Percentiles rank a stretch among this genome's conserved stretches.
Conservation (phyloP, 2,888 invertebrate genomes). For the Nycteola revayana region DNA sequence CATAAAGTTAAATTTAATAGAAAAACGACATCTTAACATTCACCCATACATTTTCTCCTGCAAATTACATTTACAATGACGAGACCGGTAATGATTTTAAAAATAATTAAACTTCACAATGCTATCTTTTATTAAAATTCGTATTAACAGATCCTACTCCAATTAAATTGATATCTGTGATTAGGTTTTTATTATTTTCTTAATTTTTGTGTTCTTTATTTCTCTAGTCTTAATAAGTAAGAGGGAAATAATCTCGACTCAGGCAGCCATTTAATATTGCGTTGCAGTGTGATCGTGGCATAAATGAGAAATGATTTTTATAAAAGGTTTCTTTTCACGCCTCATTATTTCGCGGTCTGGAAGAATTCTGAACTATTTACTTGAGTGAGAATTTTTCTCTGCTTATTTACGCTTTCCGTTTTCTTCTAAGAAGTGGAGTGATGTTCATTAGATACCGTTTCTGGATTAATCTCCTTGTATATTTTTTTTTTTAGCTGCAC, state of each 20-base stretch:
- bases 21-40: too few species aligned
- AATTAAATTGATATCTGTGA: too few species aligned
- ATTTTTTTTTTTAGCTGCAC: too few species aligned
- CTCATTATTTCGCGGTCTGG: slow-evolving; percentile 14
- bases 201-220: slow-evolving; percentile 5
- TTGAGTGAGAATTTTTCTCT: neutral
- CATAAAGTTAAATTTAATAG: too few species aligned
- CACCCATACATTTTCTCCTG: too few species aligned
- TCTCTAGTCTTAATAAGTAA: slow-evolving; percentile 20
- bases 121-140: too few species aligned
- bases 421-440: neutral
- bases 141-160: too few species aligned
- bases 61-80: too few species aligned
- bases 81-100: too few species aligned
- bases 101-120: too few species aligned
- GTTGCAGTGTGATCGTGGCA: slow-evolving; percentile 38
- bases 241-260: slow-evolving; percentile 26
- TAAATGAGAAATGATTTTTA: slow-evolving; percentile 40
- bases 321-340: slow-evolving; percentile 22
- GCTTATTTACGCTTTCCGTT: too few species aligned
- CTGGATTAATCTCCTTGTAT: too few species aligned
- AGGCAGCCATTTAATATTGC: slow-evolving; percentile 29
- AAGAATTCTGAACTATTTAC: slow-evolving; percentile 20
- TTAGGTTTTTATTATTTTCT: neutral
- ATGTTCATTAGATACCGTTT: neutral